Evolutionary conservation across 2,113 vertebrate genomes (phyloP).

Genomic region (Mustelus asterias): DNA sequence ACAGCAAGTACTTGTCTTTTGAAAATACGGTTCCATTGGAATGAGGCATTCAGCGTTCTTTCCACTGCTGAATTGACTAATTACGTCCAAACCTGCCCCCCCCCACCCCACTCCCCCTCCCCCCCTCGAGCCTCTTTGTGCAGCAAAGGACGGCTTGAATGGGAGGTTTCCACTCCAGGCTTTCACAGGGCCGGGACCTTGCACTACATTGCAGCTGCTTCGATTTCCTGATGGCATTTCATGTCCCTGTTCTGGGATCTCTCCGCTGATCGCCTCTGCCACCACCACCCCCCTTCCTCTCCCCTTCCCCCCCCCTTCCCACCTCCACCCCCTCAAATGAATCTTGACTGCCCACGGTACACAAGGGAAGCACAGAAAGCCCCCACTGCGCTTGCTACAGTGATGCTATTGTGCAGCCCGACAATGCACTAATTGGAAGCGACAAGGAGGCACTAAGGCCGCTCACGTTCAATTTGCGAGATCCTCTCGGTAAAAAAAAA

Average conservation of each 20-base stretch:
- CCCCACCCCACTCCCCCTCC: slow-evolving; percentile 26
- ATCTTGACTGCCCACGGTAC: slow-evolving; percentile 88
- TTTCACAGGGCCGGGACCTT: slow-evolving; percentile 55
- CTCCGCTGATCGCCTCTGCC: slow-evolving; percentile 20
- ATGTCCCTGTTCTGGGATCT: slow-evolving; percentile 71
- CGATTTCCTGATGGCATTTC: slow-evolving; percentile 79
- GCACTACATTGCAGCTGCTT: slow-evolving; percentile 61
- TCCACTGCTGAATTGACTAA: slow-evolving; percentile 64
- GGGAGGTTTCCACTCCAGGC: slow-evolving; percentile 53
- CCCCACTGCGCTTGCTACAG: slow-evolving; percentile 73
- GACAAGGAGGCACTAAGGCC: slow-evolving; percentile 75
- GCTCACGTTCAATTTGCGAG: slow-evolving; percentile 71
- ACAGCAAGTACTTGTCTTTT: background rate
- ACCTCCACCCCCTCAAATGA: slow-evolving; percentile 70
- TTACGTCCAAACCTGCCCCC: slow-evolving; percentile 63
- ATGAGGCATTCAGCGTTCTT: slow-evolving; percentile 51
- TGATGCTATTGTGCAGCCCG: slow-evolving; percentile 79
- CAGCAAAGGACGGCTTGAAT: slow-evolving; percentile 50
- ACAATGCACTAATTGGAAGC: slow-evolving; percentile 92
- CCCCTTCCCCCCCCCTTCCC: background rate
- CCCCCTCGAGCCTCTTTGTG: slow-evolving; percentile 53
- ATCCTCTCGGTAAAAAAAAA: slow-evolving; percentile 47
- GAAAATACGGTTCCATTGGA: slow-evolving; percentile 21
- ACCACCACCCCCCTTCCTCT: slow-evolving; percentile 39
- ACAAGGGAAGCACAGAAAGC: slow-evolving; percentile 87